Conservation (phyloP, 2,888 invertebrate genomes). For the Malthinus seriepunctatus region DNA sequence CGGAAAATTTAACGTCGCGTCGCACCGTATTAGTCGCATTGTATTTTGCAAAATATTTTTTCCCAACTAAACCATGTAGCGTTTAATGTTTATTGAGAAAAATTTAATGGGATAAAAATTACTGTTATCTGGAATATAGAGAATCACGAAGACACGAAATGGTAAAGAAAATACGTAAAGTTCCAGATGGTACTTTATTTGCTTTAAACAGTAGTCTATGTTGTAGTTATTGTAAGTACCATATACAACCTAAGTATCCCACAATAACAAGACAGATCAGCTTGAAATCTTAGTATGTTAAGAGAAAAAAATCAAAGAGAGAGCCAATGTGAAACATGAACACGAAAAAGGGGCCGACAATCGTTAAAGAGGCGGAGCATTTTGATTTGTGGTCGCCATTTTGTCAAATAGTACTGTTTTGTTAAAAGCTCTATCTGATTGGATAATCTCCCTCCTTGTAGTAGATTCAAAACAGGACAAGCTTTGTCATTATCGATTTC, state of each 20-base stretch:
- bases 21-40: no score
- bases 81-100: no score
- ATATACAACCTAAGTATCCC: constrained; percentile 1
- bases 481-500: constrained; percentile 7
- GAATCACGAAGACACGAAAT: no score
- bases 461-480: constrained; percentile 23
- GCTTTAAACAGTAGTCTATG: constrained; percentile 4
- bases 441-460: constrained; percentile 55
- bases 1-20: no score
- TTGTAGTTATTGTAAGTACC: constrained; percentile 2
- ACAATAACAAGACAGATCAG: constrained; percentile 46
- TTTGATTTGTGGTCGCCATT: constrained; percentile 59
- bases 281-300: constrained; percentile 45
- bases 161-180: no score
- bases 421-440: constrained; percentile 57
- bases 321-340: constrained; percentile 54
- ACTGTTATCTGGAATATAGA: no score
- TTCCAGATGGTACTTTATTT: no score
- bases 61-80: no score
- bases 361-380: constrained; percentile 54
- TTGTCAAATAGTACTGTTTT: constrained; percentile 59
- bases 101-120: no score
- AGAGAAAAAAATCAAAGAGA: constrained; percentile 50
- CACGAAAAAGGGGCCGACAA: constrained; percentile 56
- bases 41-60: no score